phyloP scores from a whole-genome alignment of 1,140 invertebrate species.

The Drosophila ogumai region DNA sequence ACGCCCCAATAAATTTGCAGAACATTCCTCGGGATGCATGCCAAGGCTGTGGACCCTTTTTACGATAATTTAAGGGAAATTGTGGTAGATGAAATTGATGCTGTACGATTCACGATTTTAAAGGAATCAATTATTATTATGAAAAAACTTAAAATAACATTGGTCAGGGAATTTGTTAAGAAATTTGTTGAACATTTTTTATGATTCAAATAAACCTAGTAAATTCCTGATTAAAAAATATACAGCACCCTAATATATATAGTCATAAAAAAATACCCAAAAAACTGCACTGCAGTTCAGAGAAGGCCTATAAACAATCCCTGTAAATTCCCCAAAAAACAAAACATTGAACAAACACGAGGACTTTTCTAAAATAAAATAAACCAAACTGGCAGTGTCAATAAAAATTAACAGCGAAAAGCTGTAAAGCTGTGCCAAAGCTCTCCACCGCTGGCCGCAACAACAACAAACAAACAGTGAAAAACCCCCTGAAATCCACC shows the following conservation, averaged over 20 bases:
- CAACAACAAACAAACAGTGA: not conserved
- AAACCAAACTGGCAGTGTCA: slow-evolving; percentile 31
- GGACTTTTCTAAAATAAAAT: slow-evolving; percentile 11
- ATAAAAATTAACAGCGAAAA: slow-evolving; percentile 71
- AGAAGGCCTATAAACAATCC: slow-evolving; percentile 3
- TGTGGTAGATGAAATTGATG: not conserved
- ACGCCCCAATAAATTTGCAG: slow-evolving; percentile 37
- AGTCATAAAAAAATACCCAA: not conserved
- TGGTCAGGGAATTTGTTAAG: no score
- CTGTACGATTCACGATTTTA: not conserved
- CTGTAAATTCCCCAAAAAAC: not conserved
- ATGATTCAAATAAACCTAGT: no score
- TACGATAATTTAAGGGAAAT: slow-evolving; percentile 16
- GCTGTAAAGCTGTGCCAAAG: slow-evolving; percentile 58
- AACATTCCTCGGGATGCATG: slow-evolving; percentile 25
- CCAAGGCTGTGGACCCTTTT: slow-evolving; percentile 15
- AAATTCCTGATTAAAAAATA: no score
- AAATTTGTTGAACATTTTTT: no score
- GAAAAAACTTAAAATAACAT: no score
- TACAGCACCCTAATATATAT: not conserved
- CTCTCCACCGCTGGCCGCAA: slow-evolving; percentile 34
- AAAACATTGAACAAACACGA: slow-evolving; percentile 23
- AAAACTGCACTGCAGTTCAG: not conserved
- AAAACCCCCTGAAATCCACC: not conserved
- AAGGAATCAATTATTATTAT: not conserved